phyloP scores from a whole-genome alignment of 2,888 invertebrate genomes.

The Chloroclystis v-ata region DNA sequence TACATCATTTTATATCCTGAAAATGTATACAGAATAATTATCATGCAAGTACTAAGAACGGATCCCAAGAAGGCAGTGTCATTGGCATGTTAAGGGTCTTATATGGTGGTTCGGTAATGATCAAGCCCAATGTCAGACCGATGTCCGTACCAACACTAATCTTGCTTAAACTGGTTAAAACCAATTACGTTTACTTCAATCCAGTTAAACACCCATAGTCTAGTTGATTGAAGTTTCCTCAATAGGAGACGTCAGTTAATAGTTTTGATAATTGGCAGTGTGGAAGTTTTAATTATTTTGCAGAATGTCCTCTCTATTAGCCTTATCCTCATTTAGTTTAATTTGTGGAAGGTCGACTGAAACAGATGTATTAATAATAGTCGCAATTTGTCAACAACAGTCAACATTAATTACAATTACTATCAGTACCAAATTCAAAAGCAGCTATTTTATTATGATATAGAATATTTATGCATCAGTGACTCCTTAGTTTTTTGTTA shows the following conservation, averaged over 20 bases:
- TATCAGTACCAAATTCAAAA: too few species aligned
- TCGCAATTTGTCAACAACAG: too few species aligned
- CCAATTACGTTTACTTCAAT: conserved; percentile 32
- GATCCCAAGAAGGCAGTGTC: conserved; percentile 9
- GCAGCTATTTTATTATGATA: too few species aligned
- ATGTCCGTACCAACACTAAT: conserved; percentile 6
- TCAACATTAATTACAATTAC: too few species aligned
- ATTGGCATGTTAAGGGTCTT: conserved; percentile 14
- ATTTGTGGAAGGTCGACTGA: conserved; percentile 22
- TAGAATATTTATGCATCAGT: too few species aligned
- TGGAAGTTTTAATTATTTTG: conserved; percentile 35
- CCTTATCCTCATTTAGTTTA: conserved; percentile 25
- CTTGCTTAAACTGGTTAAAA: conserved; percentile 26
- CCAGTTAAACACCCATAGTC: conserved; percentile 39
- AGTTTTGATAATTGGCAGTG: conserved; percentile 30
- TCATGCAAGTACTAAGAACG: too few species aligned
- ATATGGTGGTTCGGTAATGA: neutral
- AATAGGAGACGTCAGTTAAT: conserved; percentile 36
- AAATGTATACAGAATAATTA: neutral
- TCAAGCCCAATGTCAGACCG: conserved; percentile 6
- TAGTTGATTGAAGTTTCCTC: conserved; percentile 51
- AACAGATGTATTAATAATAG: conserved; percentile 12
- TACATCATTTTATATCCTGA: too few species aligned
- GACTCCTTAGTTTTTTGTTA: too few species aligned
- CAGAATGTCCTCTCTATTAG: conserved; percentile 34